Evolutionary conservation across 2,888 invertebrate species (phyloP), one percentile per base, ranked within the genome.

Genomic region (Drosophila ustulata): DNA sequence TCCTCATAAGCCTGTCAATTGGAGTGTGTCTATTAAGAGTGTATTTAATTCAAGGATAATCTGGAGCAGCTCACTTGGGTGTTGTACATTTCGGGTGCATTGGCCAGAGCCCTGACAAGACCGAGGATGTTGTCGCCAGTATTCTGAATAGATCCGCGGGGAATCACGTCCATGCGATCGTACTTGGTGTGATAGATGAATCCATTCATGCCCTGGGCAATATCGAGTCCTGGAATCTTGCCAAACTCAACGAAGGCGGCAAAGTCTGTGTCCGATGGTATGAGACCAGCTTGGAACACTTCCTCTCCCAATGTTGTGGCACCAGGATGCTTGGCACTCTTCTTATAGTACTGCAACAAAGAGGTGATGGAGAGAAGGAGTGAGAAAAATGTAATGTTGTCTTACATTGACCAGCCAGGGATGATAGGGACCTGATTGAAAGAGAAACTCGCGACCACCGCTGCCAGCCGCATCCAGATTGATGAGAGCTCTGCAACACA

Each of bases 401-500:
- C 78, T 77, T 62, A 94, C 94, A 39, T 93, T 92, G 61, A 96
- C 92, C 0, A 96, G 91, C 93, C 96, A 94, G 0, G 95, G 94
- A 88, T 95, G 94, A 34, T 93, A 93, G 1, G 97, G 97, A 0
- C 96, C 96, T 49, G 96, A 94, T 93, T 98, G 98, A 91, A 99
- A 99, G 11, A 99, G 93, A 52, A 96, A 94, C 78, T 98, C 97
- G 71, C 97, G 95, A 1, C 98, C 98, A 18, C 98, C 98, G 89
- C 97, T 96, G 0, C 98, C 99, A 47, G 96, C 97, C 0, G 97
- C 96, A 91, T 99, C 99, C 72, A 99, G 92, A 92, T 99, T 99
- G 50, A 99, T 94, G 62, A 98, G 96, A 0, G 96, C 95, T 52
- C 94, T 81, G 11, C 3, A 94, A 32, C 8, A 37, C 5, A 18